Evolutionary conservation across 2,797 vertebrate species (phyloP).

Genomic region (Melanotaenia maccullochi): DNA sequence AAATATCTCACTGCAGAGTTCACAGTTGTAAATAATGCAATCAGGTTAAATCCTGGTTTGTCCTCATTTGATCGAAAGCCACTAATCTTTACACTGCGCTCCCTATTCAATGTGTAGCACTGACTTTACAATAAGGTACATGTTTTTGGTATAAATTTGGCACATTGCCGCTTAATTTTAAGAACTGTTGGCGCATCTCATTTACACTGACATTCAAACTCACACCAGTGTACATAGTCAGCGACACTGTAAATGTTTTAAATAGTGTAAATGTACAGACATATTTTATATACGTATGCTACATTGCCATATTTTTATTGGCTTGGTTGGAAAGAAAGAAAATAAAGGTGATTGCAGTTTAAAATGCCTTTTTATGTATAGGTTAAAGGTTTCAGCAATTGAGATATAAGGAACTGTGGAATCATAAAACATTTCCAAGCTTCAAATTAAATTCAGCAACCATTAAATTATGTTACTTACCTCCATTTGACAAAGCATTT

Average conservation of each 20-base stretch:
- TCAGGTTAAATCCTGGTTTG: constrained; percentile 51
- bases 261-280: constrained; percentile 86
- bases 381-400: constrained; percentile 35
- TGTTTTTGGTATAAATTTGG: constrained; percentile 29
- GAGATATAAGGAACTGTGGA: constrained; percentile 13
- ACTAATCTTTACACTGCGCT: constrained; percentile 27
- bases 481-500: constrained; percentile 16
- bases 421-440: constrained; percentile 18
- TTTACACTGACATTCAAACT: constrained; percentile 36
- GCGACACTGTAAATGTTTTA: constrained; percentile 84
- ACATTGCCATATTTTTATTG: constrained; percentile 85
- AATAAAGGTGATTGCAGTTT: constrained; percentile 51
- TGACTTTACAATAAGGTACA: constrained; percentile 61
- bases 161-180: constrained; percentile 48
- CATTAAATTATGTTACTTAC: constrained; percentile 38
- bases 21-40: constrained; percentile 77
- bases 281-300: constrained; percentile 85
- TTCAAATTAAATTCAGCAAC: constrained; percentile 25
- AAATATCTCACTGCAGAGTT: constrained; percentile 51
- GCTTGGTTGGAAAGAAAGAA: constrained; percentile 59
- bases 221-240: constrained; percentile 62
- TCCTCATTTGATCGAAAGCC: constrained; percentile 42
- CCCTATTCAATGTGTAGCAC: constrained; percentile 60
- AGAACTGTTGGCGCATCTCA: constrained; percentile 41
- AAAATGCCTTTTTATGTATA: constrained; percentile 35